phyloP scores from a whole-genome alignment of 2,113 vertebrate species.

The Protomyctophum bolini region DNA sequence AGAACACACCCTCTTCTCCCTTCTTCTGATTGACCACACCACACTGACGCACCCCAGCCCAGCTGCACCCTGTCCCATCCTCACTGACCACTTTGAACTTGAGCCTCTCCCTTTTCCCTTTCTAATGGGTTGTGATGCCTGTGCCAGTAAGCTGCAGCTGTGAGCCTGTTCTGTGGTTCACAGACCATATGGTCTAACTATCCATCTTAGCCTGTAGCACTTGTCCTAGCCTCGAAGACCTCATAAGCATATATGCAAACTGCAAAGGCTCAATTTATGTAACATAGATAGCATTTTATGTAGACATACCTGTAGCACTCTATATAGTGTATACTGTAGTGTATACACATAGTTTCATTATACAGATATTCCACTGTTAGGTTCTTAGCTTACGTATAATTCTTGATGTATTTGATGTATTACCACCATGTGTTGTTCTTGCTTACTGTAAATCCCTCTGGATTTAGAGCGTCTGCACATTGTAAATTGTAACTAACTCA shows the following conservation, averaged over 20 bases:
- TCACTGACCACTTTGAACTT: constrained; percentile 46
- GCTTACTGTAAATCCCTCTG: no score
- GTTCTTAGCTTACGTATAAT: no score
- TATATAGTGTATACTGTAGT: constrained; percentile 19
- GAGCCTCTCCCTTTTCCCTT: constrained; percentile 46
- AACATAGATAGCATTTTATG: no score
- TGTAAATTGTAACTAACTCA: no score
- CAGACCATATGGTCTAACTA: background rate
- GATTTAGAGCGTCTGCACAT: no score
- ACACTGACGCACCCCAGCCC: constrained; percentile 34
- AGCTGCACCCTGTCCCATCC: constrained; percentile 44
- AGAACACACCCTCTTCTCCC: constrained; percentile 56
- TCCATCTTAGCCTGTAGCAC: constrained; percentile 9
- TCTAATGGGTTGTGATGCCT: constrained; percentile 11
- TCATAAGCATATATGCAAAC: no score
- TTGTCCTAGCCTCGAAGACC: no score
- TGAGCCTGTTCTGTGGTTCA: constrained; percentile 27
- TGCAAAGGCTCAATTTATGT: no score
- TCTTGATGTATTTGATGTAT: no score
- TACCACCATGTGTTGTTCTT: no score
- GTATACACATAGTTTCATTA: no score
- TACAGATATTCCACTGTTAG: no score
- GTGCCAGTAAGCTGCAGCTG: constrained; percentile 20
- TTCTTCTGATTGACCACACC: constrained; percentile 57
- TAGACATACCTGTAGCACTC: constrained; percentile 27